Conservation (phyloP, 2,888 invertebrate genomes). For the Morpho helenor region DNA sequence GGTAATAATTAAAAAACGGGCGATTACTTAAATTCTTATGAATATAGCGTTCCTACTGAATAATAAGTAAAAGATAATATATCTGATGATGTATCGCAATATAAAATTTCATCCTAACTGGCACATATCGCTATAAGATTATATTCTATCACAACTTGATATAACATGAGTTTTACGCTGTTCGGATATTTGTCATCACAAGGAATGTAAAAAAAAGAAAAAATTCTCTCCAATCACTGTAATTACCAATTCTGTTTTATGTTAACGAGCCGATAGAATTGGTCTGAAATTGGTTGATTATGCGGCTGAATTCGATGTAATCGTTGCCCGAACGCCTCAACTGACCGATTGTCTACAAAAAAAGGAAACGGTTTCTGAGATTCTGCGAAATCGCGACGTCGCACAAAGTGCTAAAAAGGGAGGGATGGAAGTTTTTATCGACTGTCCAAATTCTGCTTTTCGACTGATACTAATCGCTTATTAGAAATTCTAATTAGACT, state of each 20-base stretch:
- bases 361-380: constrained; percentile 4
- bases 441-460: constrained; percentile 1
- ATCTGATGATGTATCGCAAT: background rate
- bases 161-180: too few species aligned
- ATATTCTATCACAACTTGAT: background rate
- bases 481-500: constrained; percentile 3
- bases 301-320: constrained; percentile 11
- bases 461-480: constrained; percentile 3
- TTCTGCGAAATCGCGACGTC: background rate
- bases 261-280: constrained; percentile 24
- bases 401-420: constrained; percentile 1
- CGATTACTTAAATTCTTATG: background rate
- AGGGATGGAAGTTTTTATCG: constrained; percentile 1
- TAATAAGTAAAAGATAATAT: background rate
- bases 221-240: background rate
- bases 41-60: background rate
- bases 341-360: constrained; percentile 2
- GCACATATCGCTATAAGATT: background rate
- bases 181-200: background rate
- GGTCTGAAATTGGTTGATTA: constrained; percentile 25
- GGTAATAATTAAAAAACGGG: too few species aligned
- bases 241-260: constrained; percentile 24
- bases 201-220: background rate
- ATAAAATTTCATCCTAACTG: background rate
- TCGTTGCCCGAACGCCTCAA: constrained; percentile 2